A percentile compares a stretch with the other conserved stretches of the same genome.
Evolutionary conservation across 37 sponge, comb jelly and placozoan species (phyloP).

Genomic region (Sycon ciliatum): DNA sequence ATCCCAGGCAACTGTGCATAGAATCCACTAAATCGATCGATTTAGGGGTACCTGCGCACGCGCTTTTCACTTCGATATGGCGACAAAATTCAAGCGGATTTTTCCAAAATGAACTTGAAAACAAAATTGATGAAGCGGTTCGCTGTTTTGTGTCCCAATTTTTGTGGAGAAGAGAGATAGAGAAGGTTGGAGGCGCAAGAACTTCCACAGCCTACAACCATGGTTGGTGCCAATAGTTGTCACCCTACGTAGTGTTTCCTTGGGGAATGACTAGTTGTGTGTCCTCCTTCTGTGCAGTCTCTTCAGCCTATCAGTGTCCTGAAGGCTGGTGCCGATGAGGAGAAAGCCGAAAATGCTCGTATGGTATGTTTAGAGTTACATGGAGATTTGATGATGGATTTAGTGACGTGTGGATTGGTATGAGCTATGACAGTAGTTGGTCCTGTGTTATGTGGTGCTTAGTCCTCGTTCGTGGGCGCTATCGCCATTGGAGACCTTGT

Average conservation of each 20-base stretch:
- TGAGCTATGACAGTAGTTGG: not conserved
- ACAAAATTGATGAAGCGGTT: too few relatives aligned
- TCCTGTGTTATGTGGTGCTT: not conserved
- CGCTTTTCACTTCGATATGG: too few relatives aligned
- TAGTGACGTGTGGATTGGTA: not conserved
- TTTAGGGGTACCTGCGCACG: too few relatives aligned
- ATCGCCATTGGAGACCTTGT: slow-evolving; percentile 98
- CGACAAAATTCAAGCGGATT: too few relatives aligned
- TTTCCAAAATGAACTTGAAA: too few relatives aligned
- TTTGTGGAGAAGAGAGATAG: too few relatives aligned
- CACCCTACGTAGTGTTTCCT: not conserved
- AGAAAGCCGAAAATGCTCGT: slow-evolving; percentile 84
- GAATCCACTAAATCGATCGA: too few relatives aligned
- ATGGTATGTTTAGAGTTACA: too few relatives aligned
- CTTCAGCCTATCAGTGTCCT: slow-evolving; percentile 58
- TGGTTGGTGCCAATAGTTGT: not conserved
- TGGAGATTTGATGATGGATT: not conserved
- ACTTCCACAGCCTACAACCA: not conserved
- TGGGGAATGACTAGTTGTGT: not conserved
- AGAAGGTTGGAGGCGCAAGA: too few relatives aligned
- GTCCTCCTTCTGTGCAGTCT: slow-evolving; percentile 26
- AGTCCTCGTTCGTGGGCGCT: slow-evolving; percentile 93
- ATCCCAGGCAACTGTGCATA: too few relatives aligned
- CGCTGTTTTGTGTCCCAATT: too few relatives aligned
- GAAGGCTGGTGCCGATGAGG: slow-evolving; percentile 83